These are phyloP conservation scores for Actinia tenebrosa DNA, from an alignment of 64 coral and sea anemone genomes.

Conservation along the genomic window DNA sequence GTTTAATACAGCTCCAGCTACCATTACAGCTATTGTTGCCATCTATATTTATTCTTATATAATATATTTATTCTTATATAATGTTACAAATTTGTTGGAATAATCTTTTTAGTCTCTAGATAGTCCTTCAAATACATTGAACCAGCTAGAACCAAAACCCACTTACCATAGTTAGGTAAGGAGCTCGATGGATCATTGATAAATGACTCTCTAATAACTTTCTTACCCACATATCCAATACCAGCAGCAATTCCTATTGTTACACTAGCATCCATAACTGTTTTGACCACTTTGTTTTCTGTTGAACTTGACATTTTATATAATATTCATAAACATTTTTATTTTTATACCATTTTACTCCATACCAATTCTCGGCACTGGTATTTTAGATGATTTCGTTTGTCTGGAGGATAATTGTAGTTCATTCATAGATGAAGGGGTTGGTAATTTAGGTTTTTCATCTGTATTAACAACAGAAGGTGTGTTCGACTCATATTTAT, in stretches of 20 bases:
- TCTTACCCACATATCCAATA: slow-evolving; percentile 5
- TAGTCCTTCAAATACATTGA: background rate
- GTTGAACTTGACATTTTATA: no score
- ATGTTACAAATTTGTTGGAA: background rate
- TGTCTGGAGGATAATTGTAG: no score
- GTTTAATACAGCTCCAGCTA: background rate
- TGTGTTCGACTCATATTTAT: background rate
- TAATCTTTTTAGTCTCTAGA: background rate
- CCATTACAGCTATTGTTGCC: background rate
- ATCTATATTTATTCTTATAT: background rate
- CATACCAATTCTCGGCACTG: no score
- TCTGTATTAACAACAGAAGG: no score
- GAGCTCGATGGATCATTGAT: no score
- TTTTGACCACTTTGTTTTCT: background rate
- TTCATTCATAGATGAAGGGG: no score
- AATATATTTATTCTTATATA: background rate
- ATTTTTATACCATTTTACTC: no score
- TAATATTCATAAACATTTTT: no score
- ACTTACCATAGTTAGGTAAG: background rate
- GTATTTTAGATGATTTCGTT: no score
- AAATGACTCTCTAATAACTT: background rate
- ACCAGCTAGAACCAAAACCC: background rate
- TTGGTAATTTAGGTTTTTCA: no score
- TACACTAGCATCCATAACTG: background rate
- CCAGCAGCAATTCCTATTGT: background rate